phyloP scores from a whole-genome alignment of 1,140 invertebrate genomes.

The Neoseiulus cucumeris region DNA sequence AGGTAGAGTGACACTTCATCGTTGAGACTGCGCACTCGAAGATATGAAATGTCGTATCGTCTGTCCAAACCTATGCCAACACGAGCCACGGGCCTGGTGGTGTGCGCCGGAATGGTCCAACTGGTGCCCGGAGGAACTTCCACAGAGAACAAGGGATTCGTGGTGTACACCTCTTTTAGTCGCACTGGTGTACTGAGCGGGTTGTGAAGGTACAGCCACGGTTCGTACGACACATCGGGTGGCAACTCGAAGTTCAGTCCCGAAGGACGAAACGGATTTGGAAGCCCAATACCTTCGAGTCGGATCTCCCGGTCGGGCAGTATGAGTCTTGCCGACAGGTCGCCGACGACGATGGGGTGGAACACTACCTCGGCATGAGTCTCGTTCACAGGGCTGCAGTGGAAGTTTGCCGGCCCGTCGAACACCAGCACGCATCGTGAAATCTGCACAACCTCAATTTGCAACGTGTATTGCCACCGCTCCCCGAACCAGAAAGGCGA shows the following conservation, averaged over 20 bases:
- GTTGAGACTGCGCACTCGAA: not conserved
- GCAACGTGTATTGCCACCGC: not conserved
- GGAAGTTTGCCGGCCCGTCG: not conserved
- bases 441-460: not conserved
- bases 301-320: not conserved
- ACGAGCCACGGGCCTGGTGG: not conserved
- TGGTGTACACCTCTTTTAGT: not conserved
- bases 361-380: not conserved
- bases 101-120: slow-evolving; percentile 1
- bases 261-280: not conserved
- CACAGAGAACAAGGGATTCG: not conserved
- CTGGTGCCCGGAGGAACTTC: not conserved
- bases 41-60: not conserved
- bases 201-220: slow-evolving; percentile 2
- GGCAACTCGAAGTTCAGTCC: not conserved
- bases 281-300: not conserved
- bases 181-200: not conserved
- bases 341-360: not conserved
- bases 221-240: not conserved
- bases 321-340: not conserved
- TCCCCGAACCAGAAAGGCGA: not conserved
- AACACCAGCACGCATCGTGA: not conserved
- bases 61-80: not conserved
- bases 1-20: not conserved
- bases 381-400: not conserved